phyloP scores from a whole-genome alignment of 2,797 vertebrate species.

The Percopsis omiscomaycus region DNA sequence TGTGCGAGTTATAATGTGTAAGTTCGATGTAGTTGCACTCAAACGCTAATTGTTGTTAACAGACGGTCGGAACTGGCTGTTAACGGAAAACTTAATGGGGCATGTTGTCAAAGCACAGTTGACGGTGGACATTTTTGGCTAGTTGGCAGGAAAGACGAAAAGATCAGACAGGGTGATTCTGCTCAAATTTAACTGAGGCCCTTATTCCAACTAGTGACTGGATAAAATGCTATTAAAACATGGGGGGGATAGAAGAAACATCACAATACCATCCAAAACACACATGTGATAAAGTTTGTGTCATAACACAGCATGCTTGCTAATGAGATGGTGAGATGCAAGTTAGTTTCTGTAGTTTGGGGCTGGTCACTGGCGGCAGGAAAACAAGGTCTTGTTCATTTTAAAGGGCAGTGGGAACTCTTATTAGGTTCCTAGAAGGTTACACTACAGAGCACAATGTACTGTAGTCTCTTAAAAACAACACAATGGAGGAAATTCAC shows the following conservation, averaged over 20 bases:
- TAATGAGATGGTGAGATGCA: no score
- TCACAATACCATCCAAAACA: neutral
- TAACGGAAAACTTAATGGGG: constrained; percentile 47
- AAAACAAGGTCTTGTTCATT: constrained; percentile 58
- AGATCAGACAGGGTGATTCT: constrained; percentile 38
- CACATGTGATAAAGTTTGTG: neutral
- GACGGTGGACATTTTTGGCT: constrained; percentile 29
- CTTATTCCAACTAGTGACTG: no score
- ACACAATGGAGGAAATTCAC: constrained; percentile 18
- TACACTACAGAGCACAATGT: constrained; percentile 30
- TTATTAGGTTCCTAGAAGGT: constrained; percentile 46
- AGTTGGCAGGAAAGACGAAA: constrained; percentile 24
- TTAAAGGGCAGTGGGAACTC: constrained; percentile 56
- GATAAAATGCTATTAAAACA: no score
- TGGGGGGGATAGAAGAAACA: constrained; percentile 8
- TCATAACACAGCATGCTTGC: no score
- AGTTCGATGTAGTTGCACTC: constrained; percentile 26
- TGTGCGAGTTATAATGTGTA: neutral
- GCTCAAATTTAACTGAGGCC: no score
- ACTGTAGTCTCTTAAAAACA: constrained; percentile 40
- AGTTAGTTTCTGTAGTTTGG: constrained; percentile 15
- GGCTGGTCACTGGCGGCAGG: constrained; percentile 46
- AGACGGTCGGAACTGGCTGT: constrained; percentile 50
- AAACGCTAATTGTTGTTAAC: constrained; percentile 47
- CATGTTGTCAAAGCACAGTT: constrained; percentile 39